These are phyloP conservation scores for Acrobeloides nanus DNA, from an alignment of 2,888 invertebrate genomes.

Conservation along the genomic window DNA sequence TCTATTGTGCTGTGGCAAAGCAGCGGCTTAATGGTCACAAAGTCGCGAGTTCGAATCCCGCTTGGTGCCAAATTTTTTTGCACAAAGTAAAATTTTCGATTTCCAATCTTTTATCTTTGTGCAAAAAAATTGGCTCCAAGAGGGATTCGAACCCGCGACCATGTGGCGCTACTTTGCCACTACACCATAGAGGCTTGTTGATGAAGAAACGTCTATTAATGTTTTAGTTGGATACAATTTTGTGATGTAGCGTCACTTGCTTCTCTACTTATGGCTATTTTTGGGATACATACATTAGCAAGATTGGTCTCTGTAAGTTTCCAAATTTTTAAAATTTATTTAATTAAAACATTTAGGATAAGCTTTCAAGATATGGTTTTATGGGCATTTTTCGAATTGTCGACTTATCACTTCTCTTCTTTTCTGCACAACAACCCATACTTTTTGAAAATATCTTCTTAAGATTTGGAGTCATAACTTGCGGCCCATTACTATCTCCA, in stretches of 20 bases:
- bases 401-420: conserved; percentile 47
- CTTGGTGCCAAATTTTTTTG: too few relatives aligned
- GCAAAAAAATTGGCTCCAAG: conserved; percentile 4
- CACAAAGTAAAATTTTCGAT: too few relatives aligned
- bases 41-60: too few relatives aligned
- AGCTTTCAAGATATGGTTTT: conserved; percentile 45
- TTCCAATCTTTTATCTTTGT: conserved; percentile 3
- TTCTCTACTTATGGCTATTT: conserved; percentile 47
- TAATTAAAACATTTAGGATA: conserved; percentile 32
- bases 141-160: too few relatives aligned
- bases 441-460: conserved; percentile 46
- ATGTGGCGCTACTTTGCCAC: too few relatives aligned
- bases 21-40: too few relatives aligned
- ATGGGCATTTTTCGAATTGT: conserved; percentile 51
- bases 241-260: conserved; percentile 44
- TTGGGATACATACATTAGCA: conserved; percentile 48
- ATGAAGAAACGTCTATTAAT: not conserved
- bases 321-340: conserved; percentile 6
- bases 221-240: conserved; percentile 32
- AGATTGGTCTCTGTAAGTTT: conserved; percentile 36
- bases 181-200: too few relatives aligned
- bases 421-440: conserved; percentile 51
- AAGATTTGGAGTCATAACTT: conserved; percentile 41
- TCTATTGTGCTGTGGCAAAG: too few relatives aligned
- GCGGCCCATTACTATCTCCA: conserved; percentile 43